Evolutionary conservation across 1,140 invertebrate species (phyloP).

Genomic region (Bicyclus anynana): DNA sequence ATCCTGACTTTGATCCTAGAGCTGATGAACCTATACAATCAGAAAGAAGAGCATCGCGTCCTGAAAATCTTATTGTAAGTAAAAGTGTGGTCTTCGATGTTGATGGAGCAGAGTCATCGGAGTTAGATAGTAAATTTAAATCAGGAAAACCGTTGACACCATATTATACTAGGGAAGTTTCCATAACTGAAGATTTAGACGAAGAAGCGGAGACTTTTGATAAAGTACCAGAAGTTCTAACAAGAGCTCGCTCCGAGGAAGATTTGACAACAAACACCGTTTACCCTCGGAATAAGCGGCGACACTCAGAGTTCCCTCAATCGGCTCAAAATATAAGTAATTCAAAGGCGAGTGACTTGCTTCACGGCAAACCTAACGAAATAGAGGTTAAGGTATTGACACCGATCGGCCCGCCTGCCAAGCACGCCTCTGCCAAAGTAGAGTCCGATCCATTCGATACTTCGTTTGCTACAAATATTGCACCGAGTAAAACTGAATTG

Average conservation of each 20-base stretch:
- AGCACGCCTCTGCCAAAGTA: slow-evolving; percentile 49
- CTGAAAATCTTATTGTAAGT: slow-evolving; percentile 78
- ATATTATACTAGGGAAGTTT: slow-evolving; percentile 82
- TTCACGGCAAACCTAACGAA: slow-evolving; percentile 79
- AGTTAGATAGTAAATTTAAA: slow-evolving; percentile 54
- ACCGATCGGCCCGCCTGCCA: slow-evolving; percentile 64
- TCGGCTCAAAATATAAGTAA: slow-evolving; percentile 35
- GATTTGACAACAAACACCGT: slow-evolving; percentile 75
- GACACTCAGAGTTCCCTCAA: slow-evolving; percentile 68
- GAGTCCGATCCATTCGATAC: slow-evolving; percentile 90
- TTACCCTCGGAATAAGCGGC: slow-evolving; percentile 52
- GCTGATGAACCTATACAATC: slow-evolving; percentile 68
- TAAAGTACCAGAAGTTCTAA: slow-evolving; percentile 77
- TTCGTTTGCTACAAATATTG: slow-evolving; percentile 83
- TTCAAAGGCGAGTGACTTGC: slow-evolving; percentile 73
- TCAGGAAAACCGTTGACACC: slow-evolving; percentile 86
- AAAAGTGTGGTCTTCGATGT: slow-evolving; percentile 86
- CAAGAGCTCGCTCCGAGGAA: slow-evolving; percentile 77
- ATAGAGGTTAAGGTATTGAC: slow-evolving; percentile 79
- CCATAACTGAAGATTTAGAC: slow-evolving; percentile 75
- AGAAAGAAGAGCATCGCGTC: slow-evolving; percentile 77
- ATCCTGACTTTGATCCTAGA: slow-evolving; percentile 88
- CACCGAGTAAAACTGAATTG: slow-evolving; percentile 84
- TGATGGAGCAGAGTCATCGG: slow-evolving; percentile 38
- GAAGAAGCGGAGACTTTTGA: slow-evolving; percentile 71